These are phyloP conservation scores for Camponotus floridanus DNA, from an alignment of 1,140 invertebrate genomes.

Conservation along the genomic window DNA sequence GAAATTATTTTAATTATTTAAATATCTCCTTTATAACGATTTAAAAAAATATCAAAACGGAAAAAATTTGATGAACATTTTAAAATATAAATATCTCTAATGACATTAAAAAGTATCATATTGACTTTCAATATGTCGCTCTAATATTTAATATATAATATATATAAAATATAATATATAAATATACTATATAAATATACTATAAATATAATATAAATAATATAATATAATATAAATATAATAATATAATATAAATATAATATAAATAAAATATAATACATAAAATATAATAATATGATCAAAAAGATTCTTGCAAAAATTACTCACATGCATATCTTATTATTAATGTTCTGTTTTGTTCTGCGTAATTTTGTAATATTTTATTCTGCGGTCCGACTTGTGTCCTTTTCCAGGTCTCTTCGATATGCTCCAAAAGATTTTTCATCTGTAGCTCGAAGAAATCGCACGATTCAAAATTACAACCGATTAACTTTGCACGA, in stretches of 20 bases:
- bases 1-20: neutral
- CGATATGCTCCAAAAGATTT: neutral
- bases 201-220: too few species aligned
- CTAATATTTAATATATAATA: neutral
- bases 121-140: neutral
- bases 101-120: neutral
- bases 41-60: neutral
- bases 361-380: slow-evolving; percentile 18
- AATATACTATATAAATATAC: too few species aligned
- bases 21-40: neutral
- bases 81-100: neutral
- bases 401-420: slow-evolving; percentile 1
- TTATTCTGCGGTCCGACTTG: neutral
- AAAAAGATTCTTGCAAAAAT: neutral
- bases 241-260: too few species aligned
- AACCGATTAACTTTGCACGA: neutral
- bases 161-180: too few species aligned
- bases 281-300: neutral
- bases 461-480: slow-evolving; percentile 11
- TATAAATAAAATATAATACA: too few species aligned
- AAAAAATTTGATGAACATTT: neutral
- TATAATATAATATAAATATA: too few species aligned
- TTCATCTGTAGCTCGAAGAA: slow-evolving; percentile 27
- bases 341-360: neutral
- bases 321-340: neutral